Evolutionary conservation across 2,888 invertebrate species (phyloP).

Genomic region (Drosophila anceps): DNA sequence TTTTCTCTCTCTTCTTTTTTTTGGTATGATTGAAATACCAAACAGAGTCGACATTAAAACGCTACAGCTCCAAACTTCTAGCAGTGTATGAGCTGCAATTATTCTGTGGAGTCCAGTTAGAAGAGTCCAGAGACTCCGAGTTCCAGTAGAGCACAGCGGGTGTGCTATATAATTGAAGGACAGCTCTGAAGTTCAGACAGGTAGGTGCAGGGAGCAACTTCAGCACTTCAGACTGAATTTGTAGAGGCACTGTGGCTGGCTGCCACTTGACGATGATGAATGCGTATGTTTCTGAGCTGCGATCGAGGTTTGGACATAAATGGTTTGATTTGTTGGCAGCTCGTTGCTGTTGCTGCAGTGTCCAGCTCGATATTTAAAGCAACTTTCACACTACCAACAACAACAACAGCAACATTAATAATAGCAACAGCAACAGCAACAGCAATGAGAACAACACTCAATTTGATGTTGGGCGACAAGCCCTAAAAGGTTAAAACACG

Average conservation of each 20-base stretch:
- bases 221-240: conserved; percentile 18
- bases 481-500: conserved; percentile 79
- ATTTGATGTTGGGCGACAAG: conserved; percentile 69
- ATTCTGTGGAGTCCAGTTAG: conserved; percentile 66
- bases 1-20: conserved; percentile 8
- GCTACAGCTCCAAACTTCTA: conserved; percentile 36
- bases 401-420: conserved; percentile 21
- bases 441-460: conserved; percentile 49
- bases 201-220: conserved; percentile 69
- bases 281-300: conserved; percentile 63
- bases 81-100: conserved; percentile 44
- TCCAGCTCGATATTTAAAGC: conserved; percentile 70
- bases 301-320: conserved; percentile 69
- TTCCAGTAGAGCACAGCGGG: conserved; percentile 70
- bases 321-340: conserved; percentile 79
- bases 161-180: conserved; percentile 79
- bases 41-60: conserved; percentile 25
- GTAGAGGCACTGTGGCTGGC: conserved; percentile 9
- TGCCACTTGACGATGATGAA: conserved; percentile 75
- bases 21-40: conserved; percentile 57
- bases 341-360: conserved; percentile 9
- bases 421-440: conserved; percentile 15
- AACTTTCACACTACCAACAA: conserved; percentile 74
- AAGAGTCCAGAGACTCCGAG: conserved; percentile 17
- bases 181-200: conserved; percentile 69